Evolutionary conservation across 2,113 vertebrate species (phyloP), one percentile per base, ranked within the genome.

Genomic region (Scopus umbretta): DNA sequence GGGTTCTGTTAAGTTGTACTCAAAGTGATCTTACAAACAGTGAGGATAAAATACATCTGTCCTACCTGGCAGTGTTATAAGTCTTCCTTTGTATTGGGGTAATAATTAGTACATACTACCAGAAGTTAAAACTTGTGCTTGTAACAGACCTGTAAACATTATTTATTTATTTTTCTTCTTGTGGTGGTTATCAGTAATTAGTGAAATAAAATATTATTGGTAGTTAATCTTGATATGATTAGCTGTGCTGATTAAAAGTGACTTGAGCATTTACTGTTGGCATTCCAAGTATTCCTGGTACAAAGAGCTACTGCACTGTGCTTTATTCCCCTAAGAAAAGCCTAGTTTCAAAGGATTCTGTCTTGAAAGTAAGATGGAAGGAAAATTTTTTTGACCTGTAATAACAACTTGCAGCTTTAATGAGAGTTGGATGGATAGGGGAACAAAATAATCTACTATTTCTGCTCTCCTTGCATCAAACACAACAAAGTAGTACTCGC

Each of bases 131-230:
- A 93, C 40, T 91, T 85, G 73, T 93, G 62, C 74, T 85, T 88
- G 29, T 91, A 85, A 85, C 52, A 72, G 74, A 88, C 52, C n/a
- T 71, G 50, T 76, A 67, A 36, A 10, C 11, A 42, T 78, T 81
- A 72, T 73, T 92, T 87, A 78, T 88, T 94, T 90, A 14, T 83
- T 95, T 95, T 91, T 84, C 27, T 75, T 58, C 62, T 92, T 82
- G 26, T 74, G 61, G 9, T 82, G 52, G 15, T 89, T 49, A 72
- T 92, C 66, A 82, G 71, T 86, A 89, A 86, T 83, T 90, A 86
- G n/a, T 90, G 67, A 90, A 92, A 90, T 86, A 56, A 80, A 83
- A 82, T 83, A 66, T 88, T 93, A 67, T 94, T 87, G 78, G 29
- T 87, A 87, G 42, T 47, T 80, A 86, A 86, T 78, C 73, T 80